These are phyloP conservation scores for Chelonia mydas DNA, from an alignment of 2,797 vertebrate genomes.

Conservation along the genomic window DNA sequence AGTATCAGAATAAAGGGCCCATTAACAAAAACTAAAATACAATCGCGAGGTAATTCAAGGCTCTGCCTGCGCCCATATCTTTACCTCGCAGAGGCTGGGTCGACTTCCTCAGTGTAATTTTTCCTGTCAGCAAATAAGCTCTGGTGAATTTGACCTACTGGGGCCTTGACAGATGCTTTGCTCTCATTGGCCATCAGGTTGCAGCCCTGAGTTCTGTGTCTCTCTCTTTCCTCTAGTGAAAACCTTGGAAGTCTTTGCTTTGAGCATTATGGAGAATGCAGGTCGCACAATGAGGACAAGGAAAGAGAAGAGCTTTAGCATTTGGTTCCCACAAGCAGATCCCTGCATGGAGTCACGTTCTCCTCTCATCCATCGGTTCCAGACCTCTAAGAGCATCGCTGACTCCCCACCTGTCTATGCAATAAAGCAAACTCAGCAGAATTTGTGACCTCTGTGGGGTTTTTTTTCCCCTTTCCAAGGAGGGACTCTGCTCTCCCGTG, in stretches of 20 bases:
- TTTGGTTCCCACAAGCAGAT: rapidly evolving
- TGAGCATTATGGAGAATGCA: not conserved
- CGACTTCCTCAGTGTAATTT: not conserved
- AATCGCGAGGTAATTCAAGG: not conserved
- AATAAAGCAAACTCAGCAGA: constrained; percentile 64
- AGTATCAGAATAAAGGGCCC: constrained; percentile 39
- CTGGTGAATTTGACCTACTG: not conserved
- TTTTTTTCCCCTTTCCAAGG: not conserved
- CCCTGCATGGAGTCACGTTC: rapidly evolving
- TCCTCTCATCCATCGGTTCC: not conserved
- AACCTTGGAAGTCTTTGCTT: not conserved
- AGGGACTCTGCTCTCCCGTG: not conserved
- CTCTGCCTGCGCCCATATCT: not conserved
- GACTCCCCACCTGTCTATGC: constrained; percentile 11
- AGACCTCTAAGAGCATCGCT: not conserved
- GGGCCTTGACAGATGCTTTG: not conserved
- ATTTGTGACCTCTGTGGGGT: not conserved
- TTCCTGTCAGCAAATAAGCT: not conserved
- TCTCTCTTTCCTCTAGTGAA: not conserved
- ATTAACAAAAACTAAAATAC: not conserved
- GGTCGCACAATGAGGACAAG: rapidly evolving
- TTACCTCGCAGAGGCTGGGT: not conserved
- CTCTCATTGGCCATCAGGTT: not conserved
- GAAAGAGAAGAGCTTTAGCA: not conserved
- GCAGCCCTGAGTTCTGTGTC: not conserved